phyloP scores from a whole-genome alignment of 2,797 vertebrate species.

The Leptatherina wallacei region DNA sequence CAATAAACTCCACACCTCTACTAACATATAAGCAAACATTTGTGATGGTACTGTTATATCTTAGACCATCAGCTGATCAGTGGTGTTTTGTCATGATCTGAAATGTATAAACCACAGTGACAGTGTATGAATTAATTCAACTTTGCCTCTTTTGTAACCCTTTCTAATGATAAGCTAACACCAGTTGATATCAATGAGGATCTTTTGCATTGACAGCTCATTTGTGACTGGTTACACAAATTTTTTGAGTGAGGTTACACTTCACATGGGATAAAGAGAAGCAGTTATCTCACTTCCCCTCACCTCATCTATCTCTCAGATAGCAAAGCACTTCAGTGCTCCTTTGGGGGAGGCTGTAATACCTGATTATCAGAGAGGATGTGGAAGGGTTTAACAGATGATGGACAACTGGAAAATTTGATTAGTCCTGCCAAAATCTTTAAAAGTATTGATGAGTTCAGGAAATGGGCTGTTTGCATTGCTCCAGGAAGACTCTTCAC shows the following conservation, averaged over 20 bases:
- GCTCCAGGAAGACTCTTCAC: slow-evolving; percentile 1
- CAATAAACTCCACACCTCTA: neutral
- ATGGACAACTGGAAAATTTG: slow-evolving; percentile 20
- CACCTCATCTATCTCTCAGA: neutral
- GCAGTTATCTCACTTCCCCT: slow-evolving; percentile 12
- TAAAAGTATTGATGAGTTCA: slow-evolving; percentile 11
- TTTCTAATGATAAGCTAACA: neutral
- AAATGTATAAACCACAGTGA: too few relatives aligned
- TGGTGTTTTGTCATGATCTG: neutral
- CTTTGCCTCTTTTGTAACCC: neutral
- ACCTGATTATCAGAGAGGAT: slow-evolving; percentile 28
- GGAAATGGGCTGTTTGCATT: slow-evolving; percentile 31
- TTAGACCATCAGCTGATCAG: neutral
- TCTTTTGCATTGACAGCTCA: neutral
- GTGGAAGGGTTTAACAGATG: slow-evolving; percentile 25
- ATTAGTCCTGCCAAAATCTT: slow-evolving; percentile 30
- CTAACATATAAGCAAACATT: neutral
- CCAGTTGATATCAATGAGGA: neutral
- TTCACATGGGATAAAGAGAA: neutral
- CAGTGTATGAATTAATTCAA: too few relatives aligned
- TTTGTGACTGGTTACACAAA: neutral
- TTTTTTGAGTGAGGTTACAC: neutral
- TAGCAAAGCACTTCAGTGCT: slow-evolving; percentile 17
- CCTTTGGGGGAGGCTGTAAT: slow-evolving; percentile 4
- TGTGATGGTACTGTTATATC: neutral